Evolutionary conservation across 2,113 vertebrate genomes (phyloP), one percentile per base, ranked within the genome.

Genomic region (Nesospiza acunhae): DNA sequence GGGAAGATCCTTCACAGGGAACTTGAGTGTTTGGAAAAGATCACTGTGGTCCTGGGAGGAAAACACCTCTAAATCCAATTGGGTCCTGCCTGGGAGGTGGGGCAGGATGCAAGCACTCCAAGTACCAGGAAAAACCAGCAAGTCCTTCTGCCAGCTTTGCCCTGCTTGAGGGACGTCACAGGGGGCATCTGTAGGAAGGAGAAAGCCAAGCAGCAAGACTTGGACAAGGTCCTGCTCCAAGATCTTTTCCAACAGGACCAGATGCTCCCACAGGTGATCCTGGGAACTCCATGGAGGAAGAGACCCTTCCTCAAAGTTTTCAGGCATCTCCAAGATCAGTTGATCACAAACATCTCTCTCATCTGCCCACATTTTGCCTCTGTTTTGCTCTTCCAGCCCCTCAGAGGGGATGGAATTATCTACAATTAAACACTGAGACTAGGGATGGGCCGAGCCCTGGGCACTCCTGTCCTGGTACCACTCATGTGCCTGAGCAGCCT

Each of bases 91-190:
- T 15, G 62, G 49, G 50, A 81, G n/a, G 12, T 30, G n/a, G 5
- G 30, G 41, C 14, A 59, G 37, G 66, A 62, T 2, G 5, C 60
- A 85, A 82, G 42, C 62, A n/a, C 39, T 79, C 24, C 7, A 47
- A 42, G 17, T 19, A 49, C 37, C 11, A 7, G 2, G 10, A 52
- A 52, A 84, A 69, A 35, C 2, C 4, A 81, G 63, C 33, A 42
- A 46, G 33, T 41, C 28, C 35, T 81, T n/a, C 69, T 85, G 78
- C 50, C 75, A 75, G 33, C 70, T 39, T 58, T 23, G 17, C 47
- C 26, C 13, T 0, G 0, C 11, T 21, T 33, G 7, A 46, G 31
- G 42, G 3, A 8, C 26, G 19, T 37, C 47, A 31, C 62, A 50
- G 62, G 19, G 59, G 64, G 33, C 0, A 0, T 50, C 41, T 30